Conservation (phyloP, 2,888 invertebrate species). For the Ceraclea dissimilis region DNA sequence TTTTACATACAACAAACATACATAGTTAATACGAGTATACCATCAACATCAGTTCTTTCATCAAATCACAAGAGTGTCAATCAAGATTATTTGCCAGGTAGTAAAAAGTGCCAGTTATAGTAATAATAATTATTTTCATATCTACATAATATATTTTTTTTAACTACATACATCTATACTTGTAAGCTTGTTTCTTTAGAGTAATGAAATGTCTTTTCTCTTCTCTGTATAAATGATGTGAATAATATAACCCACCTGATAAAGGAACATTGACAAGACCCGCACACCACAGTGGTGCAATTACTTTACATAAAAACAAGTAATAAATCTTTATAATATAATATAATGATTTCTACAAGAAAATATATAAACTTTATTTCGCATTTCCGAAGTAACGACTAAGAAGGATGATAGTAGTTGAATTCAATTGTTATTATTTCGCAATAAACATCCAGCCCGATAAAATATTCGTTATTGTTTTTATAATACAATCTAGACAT, state of each 20-base stretch:
- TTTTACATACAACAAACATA: background rate
- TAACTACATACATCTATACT: background rate
- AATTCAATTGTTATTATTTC: too few species aligned
- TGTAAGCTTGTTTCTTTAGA: too few species aligned
- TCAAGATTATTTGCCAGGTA: too few species aligned
- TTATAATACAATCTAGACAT: too few species aligned
- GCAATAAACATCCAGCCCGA: too few species aligned
- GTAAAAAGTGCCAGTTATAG: too few species aligned
- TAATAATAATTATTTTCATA: too few species aligned
- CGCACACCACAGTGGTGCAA: background rate
- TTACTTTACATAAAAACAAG: background rate
- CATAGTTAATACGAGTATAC: too few species aligned
- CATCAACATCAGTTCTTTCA: too few species aligned
- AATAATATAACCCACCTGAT: background rate
- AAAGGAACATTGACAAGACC: background rate
- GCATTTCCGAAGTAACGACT: background rate
- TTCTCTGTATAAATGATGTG: background rate
- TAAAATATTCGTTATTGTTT: too few species aligned
- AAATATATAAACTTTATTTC: background rate
- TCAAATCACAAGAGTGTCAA: too few species aligned
- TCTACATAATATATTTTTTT: background rate
- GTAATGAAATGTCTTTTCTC: too few species aligned
- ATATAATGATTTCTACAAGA: background rate
- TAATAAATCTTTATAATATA: background rate
- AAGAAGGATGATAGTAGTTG: background rate